Evolutionary conservation across 2,888 invertebrate species (phyloP).

Genomic region (Spodoptera exigua): DNA sequence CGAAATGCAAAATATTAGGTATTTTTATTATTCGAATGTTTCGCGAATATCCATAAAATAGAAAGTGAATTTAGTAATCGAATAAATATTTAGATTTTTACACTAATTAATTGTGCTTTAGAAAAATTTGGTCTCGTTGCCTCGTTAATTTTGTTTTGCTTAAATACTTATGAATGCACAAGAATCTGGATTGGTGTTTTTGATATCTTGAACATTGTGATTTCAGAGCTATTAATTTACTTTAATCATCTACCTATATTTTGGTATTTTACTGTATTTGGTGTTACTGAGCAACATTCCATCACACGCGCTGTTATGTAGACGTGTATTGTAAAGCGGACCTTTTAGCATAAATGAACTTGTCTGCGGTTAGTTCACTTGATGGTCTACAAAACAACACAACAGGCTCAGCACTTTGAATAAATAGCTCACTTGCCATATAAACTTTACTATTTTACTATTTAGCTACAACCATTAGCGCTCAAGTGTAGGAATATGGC

Average conservation of each 20-base stretch:
- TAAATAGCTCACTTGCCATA: slow-evolving; percentile 8
- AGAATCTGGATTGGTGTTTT: no score
- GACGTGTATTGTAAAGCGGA: no score
- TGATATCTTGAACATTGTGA: no score
- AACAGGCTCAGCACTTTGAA: slow-evolving; percentile 8
- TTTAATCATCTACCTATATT: no score
- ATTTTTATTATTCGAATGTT: slow-evolving; percentile 29
- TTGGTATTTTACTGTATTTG: no score
- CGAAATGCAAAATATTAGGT: slow-evolving; percentile 25
- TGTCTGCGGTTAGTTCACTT: slow-evolving; percentile 2
- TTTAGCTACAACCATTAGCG: slow-evolving; percentile 23
- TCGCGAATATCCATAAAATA: slow-evolving; percentile 43
- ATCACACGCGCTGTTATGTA: no score
- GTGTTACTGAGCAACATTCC: no score
- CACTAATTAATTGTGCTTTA: slow-evolving; percentile 26
- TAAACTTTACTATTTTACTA: slow-evolving; percentile 40
- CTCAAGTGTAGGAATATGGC: slow-evolving; percentile 26
- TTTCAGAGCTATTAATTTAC: no score
- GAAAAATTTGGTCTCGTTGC: slow-evolving; percentile 20
- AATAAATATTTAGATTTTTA: slow-evolving; percentile 13
- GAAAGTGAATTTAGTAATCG: slow-evolving; percentile 43
- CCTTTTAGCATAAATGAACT: background rate
- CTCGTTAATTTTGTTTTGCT: no score
- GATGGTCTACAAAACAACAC: slow-evolving; percentile 2
- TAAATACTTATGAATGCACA: no score